Percentiles rank a stretch among this genome's conserved stretches.
Evolutionary conservation across 2,113 vertebrate species (phyloP).

Genomic region (Sclerurus mexicanus): DNA sequence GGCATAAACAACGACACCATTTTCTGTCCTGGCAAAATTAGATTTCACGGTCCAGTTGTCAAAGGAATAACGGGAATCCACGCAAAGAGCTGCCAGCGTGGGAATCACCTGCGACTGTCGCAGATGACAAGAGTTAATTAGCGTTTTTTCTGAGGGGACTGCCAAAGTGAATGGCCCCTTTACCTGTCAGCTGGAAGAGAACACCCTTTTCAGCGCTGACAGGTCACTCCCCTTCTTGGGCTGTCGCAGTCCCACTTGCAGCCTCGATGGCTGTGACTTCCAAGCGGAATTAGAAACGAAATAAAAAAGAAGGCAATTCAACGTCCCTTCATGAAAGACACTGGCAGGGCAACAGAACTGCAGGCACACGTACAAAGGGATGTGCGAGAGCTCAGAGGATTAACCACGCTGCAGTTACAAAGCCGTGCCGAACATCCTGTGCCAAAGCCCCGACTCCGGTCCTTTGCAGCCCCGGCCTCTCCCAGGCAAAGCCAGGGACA

Average conservation of each 20-base stretch:
- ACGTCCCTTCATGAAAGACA: neutral
- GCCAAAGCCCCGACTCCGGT: neutral
- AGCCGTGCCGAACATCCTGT: neutral
- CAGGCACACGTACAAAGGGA: neutral
- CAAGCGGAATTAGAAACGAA: neutral
- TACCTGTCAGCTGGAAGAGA: neutral
- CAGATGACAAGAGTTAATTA: slow-evolving; percentile 26
- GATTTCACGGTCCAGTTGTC: slow-evolving; percentile 1
- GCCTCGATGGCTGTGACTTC: fast-evolving
- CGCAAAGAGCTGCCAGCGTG: neutral
- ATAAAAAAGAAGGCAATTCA: neutral
- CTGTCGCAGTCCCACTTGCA: neutral
- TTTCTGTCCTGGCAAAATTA: slow-evolving; percentile 1
- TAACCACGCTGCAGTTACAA: neutral
- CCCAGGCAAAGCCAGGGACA: neutral
- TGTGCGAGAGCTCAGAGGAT: neutral
- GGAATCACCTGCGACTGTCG: slow-evolving; percentile 19
- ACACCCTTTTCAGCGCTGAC: neutral
- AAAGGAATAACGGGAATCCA: neutral
- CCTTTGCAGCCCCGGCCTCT: neutral
- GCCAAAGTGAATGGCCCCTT: neutral
- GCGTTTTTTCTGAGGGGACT: neutral
- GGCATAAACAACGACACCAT: neutral
- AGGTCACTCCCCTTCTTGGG: neutral
- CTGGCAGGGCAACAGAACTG: neutral